Evolutionary conservation across 2,113 vertebrate species (phyloP).

Genomic region (Setophaga petechia): DNA sequence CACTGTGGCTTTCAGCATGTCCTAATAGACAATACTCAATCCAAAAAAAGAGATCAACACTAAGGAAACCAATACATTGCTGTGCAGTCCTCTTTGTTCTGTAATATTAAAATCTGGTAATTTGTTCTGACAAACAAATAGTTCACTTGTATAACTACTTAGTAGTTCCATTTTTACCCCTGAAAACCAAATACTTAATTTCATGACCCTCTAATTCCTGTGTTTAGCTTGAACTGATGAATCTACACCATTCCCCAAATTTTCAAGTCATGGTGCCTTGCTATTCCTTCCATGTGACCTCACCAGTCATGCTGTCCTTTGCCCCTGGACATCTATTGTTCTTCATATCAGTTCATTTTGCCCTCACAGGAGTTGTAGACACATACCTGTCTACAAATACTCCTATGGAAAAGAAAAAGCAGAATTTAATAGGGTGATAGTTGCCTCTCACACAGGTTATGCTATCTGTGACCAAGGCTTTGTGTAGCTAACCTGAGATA

Average conservation of each 20-base stretch:
- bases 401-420: background rate
- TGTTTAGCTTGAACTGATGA: background rate
- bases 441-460: background rate
- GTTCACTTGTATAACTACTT: background rate
- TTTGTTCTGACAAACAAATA: background rate
- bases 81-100: background rate
- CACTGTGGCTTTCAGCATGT: background rate
- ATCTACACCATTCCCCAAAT: background rate
- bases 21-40: background rate
- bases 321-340: background rate
- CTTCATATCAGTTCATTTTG: background rate
- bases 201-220: background rate
- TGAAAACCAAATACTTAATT: background rate
- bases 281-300: background rate
- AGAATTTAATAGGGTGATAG: background rate
- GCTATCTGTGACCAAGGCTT: background rate
- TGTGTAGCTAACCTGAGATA: background rate
- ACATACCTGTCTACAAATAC: background rate
- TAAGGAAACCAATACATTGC: background rate
- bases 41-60: background rate
- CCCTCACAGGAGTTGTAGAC: background rate
- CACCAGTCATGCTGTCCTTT: background rate
- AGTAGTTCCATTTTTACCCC: background rate
- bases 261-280: background rate
- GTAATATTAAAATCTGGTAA: background rate